Percentiles rank a stretch among this genome's conserved stretches.
phyloP scores from a whole-genome alignment of 2,113 vertebrate species.

The Strix uralensis region DNA sequence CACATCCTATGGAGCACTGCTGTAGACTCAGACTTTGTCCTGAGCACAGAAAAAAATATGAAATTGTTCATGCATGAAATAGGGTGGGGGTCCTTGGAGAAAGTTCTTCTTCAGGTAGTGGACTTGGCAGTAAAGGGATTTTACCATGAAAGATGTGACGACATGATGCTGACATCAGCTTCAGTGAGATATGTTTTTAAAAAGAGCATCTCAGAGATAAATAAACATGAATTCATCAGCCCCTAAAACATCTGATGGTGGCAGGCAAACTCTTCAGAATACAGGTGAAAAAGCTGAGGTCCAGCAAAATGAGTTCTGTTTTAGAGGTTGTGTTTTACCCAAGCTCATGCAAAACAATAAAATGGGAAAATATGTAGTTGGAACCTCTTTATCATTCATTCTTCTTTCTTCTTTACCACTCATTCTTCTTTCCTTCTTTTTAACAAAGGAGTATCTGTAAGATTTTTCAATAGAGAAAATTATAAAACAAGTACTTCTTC shows the following conservation, averaged over 20 bases:
- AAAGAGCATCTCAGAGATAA: background rate
- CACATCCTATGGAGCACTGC: no score
- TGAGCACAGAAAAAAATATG: background rate
- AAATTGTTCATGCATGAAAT: background rate
- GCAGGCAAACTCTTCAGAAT: background rate
- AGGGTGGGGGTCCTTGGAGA: background rate
- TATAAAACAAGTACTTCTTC: background rate
- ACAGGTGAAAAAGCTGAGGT: background rate
- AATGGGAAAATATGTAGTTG: background rate
- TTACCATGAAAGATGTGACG: background rate
- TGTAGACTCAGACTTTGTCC: background rate
- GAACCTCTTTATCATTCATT: background rate
- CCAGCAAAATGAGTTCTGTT: background rate
- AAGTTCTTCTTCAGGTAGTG: background rate
- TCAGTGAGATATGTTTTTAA: background rate
- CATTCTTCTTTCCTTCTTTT: background rate
- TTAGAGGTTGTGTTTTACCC: background rate
- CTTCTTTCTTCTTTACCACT: background rate
- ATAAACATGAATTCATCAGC: background rate
- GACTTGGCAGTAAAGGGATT: background rate
- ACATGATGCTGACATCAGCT: background rate
- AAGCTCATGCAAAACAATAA: background rate
- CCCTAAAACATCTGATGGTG: background rate
- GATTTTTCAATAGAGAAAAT: background rate
- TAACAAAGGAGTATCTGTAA: background rate